Conservation (phyloP, 2,113 vertebrate species). For the Gasterosteus aculeatus region DNA sequence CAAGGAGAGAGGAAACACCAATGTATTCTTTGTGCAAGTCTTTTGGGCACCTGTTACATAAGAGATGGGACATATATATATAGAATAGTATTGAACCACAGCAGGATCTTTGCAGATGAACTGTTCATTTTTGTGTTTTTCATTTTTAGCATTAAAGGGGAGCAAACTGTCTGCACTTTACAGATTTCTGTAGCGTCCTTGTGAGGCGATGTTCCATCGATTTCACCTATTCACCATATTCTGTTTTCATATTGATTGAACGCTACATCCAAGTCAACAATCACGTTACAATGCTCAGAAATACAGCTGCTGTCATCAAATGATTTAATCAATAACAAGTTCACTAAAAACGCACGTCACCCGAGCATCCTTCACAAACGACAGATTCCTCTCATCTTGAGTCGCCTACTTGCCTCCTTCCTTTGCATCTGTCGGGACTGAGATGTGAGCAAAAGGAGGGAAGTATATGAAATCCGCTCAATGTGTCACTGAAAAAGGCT, state of each 20-base stretch:
- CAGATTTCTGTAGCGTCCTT: background rate
- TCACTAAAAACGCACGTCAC: background rate
- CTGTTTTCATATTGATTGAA: background rate
- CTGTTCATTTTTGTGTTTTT: background rate
- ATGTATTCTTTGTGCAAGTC: background rate
- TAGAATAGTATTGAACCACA: too few relatives aligned
- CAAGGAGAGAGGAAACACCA: background rate
- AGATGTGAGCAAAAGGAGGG: background rate
- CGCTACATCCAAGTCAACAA: background rate
- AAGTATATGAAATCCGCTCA: background rate
- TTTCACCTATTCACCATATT: background rate
- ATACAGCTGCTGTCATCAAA: background rate
- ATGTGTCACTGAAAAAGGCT: background rate
- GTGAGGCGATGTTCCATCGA: background rate
- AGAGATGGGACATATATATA: background rate
- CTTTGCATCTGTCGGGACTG: background rate
- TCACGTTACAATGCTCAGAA: background rate
- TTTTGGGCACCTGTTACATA: background rate
- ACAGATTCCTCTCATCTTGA: background rate
- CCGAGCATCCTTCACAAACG: background rate
- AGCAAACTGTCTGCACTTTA: background rate
- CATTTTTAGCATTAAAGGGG: background rate
- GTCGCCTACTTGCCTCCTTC: background rate
- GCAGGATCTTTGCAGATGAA: too few relatives aligned
- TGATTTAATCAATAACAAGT: background rate